phyloP scores from a whole-genome alignment of 37 sponge, comb jelly and placozoan species.

The Mnemiopsis leidyi region DNA sequence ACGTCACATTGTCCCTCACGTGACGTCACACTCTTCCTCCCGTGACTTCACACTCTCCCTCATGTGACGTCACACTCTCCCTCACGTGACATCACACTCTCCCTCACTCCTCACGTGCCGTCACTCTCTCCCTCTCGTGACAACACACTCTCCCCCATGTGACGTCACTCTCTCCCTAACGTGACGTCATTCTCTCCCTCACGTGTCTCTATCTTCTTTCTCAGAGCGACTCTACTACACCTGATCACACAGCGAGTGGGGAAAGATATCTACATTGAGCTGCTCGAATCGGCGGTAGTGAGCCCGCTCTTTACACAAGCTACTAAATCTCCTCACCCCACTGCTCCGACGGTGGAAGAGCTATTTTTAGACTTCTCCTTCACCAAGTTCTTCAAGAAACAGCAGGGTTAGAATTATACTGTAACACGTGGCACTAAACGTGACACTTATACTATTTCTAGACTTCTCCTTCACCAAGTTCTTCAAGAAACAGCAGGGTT shows the following conservation, averaged over 20 bases:
- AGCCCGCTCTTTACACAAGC: slow-evolving; percentile 46
- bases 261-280: not conserved
- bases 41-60: too few relatives aligned
- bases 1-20: not conserved
- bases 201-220: too few relatives aligned
- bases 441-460: too few relatives aligned
- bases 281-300: not conserved
- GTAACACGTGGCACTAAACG: too few relatives aligned
- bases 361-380: slow-evolving; percentile 37
- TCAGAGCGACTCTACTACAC: slow-evolving; percentile 24
- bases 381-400: slow-evolving; percentile 51
- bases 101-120: too few relatives aligned
- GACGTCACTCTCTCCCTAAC: not conserved
- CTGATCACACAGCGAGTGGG: slow-evolving; percentile 50
- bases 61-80: not conserved
- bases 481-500: not conserved
- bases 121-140: not conserved
- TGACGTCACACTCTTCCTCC: not conserved
- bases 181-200: not conserved
- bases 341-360: not conserved
- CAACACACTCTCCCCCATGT: not conserved
- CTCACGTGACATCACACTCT: not conserved
- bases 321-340: slow-evolving; percentile 44
- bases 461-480: not conserved
- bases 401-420: not conserved